Evolutionary conservation across 2,113 vertebrate genomes (phyloP).

Genomic region (Pteronura brasiliensis): DNA sequence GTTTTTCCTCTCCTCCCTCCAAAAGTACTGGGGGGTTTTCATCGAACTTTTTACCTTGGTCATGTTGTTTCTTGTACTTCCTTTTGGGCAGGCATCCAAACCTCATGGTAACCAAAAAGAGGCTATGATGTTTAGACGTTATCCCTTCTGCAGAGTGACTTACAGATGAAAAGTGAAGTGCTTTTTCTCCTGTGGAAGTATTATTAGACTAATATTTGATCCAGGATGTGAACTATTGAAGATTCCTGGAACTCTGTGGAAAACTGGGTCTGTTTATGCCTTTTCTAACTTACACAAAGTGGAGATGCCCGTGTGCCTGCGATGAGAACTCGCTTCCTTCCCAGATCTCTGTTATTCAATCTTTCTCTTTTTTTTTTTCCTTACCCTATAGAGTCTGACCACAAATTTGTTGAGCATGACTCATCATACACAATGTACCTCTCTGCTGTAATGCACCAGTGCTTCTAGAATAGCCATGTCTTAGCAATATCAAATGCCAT

Average conservation of each 20-base stretch:
- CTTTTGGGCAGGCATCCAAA: slow-evolving; percentile 41
- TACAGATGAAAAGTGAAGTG: background rate
- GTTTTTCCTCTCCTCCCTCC: slow-evolving; percentile 42
- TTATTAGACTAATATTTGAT: slow-evolving; percentile 34
- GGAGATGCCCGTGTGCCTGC: background rate
- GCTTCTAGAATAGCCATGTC: background rate
- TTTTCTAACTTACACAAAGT: background rate
- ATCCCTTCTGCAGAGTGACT: slow-evolving; percentile 47
- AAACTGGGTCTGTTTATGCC: background rate
- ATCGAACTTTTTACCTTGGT: slow-evolving; percentile 31
- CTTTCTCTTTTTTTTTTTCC: background rate
- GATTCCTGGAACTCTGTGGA: background rate
- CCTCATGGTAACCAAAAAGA: slow-evolving; percentile 54
- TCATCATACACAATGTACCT: slow-evolving; percentile 33
- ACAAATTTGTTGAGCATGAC: slow-evolving; percentile 51
- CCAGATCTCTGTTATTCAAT: slow-evolving; percentile 8
- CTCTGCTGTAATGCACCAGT: background rate
- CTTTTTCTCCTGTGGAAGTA: background rate
- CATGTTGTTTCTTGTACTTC: slow-evolving; percentile 55
- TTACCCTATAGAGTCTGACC: background rate
- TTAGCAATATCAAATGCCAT: slow-evolving; percentile 27
- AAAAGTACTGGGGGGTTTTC: slow-evolving; percentile 40
- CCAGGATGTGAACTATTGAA: background rate
- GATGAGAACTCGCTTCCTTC: background rate
- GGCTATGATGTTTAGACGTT: background rate